Conservation (phyloP, 2,113 vertebrate species). For the Vulpes ferrilata region DNA sequence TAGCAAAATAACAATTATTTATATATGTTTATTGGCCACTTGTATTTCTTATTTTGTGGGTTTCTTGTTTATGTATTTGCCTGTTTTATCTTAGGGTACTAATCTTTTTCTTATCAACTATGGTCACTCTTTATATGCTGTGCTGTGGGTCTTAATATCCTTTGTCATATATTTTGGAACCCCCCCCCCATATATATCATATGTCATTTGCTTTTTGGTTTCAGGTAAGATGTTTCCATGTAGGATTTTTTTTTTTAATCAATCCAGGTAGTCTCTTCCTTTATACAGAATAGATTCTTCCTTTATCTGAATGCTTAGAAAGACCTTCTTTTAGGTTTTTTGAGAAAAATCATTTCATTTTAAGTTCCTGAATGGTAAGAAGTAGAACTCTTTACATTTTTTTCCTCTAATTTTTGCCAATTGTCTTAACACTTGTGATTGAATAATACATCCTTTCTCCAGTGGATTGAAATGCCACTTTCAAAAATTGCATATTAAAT, state of each 20-base stretch:
- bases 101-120: conserved; percentile 15
- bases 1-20: neutral
- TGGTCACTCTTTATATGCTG: conserved; percentile 11
- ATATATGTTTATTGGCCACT: neutral
- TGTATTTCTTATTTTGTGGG: conserved; percentile 11
- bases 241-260: neutral
- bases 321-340: neutral
- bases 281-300: neutral
- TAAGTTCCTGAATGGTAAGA: conserved; percentile 14
- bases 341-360: conserved; percentile 1
- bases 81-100: neutral
- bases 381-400: neutral
- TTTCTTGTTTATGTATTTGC: neutral
- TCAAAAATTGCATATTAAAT: conserved; percentile 2
- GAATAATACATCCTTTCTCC: conserved; percentile 16
- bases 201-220: conserved; percentile 36
- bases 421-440: conserved; percentile 1
- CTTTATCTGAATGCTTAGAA: conserved; percentile 21
- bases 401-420: neutral
- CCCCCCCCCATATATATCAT: too few species aligned
- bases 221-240: neutral
- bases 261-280: neutral
- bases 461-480: conserved; percentile 11
- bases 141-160: neutral
- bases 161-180: conserved; percentile 1